Evolutionary conservation across 2,797 vertebrate genomes (phyloP).

Genomic region (Calcarius lapponicus): DNA sequence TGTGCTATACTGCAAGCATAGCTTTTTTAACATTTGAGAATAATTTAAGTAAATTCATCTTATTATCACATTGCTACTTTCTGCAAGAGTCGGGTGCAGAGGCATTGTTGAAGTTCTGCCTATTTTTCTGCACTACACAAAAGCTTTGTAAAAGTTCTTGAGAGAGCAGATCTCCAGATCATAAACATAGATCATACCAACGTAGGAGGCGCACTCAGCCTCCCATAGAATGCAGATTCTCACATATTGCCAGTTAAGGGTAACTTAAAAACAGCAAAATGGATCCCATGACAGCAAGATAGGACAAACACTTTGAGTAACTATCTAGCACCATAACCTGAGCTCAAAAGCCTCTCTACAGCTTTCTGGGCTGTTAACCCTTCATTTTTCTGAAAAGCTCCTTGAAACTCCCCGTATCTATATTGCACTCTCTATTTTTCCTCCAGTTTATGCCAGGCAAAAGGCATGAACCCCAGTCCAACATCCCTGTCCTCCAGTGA

Average conservation of each 20-base stretch:
- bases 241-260: not conserved
- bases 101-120: not conserved
- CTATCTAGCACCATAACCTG: not conserved
- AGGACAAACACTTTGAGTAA: not conserved
- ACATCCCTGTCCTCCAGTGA: not conserved
- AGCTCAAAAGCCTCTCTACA: not conserved
- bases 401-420: not conserved
- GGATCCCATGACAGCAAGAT: not conserved
- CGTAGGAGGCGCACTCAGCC: not conserved
- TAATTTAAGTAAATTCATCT: not conserved
- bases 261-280: not conserved
- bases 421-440: not conserved
- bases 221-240: not conserved
- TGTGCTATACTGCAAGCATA: not conserved
- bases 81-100: not conserved
- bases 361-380: not conserved
- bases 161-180: not conserved
- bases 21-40: not conserved
- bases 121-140: not conserved
- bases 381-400: not conserved
- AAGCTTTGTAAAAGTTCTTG: not conserved
- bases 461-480: not conserved
- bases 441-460: not conserved
- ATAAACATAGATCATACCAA: not conserved
- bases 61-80: not conserved